Evolutionary conservation across 1,140 invertebrate species (phyloP).

Genomic region (Aphelinus certus): DNA sequence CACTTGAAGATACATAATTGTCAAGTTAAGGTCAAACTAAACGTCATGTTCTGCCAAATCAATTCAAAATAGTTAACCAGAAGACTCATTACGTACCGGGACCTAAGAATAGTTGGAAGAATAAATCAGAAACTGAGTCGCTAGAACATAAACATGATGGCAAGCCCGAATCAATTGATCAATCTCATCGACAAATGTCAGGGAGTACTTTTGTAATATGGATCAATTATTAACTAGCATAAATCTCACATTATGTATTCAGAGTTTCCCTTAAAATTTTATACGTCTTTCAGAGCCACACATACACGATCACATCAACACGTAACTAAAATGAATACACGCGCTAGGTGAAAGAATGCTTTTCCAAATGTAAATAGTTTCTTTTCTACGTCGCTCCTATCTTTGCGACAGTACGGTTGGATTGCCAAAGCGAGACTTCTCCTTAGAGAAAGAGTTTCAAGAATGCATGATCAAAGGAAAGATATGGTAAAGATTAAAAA

Average conservation of each 20-base stretch:
- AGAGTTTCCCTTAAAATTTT: slow-evolving; percentile 30
- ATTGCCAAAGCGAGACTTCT: slow-evolving; percentile 34
- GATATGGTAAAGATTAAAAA: background rate
- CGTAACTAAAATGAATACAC: background rate
- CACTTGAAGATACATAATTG: background rate
- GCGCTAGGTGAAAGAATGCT: slow-evolving; percentile 28
- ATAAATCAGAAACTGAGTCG: too few relatives aligned
- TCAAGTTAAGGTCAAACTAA: slow-evolving; percentile 6
- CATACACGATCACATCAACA: slow-evolving; percentile 1
- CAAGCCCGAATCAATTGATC: slow-evolving; percentile 5
- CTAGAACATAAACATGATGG: background rate
- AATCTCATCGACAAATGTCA: slow-evolving; percentile 23
- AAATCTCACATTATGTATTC: slow-evolving; percentile 20
- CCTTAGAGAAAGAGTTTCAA: slow-evolving; percentile 10
- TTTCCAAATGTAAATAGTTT: slow-evolving; percentile 38
- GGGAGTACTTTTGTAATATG: slow-evolving; percentile 36
- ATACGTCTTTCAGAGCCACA: slow-evolving; percentile 16
- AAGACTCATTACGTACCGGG: slow-evolving; percentile 40
- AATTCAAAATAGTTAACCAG: slow-evolving; percentile 27
- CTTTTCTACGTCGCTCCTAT: slow-evolving; percentile 30
- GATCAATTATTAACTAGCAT: slow-evolving; percentile 25
- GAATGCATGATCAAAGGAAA: slow-evolving; percentile 1
- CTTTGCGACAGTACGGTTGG: slow-evolving; percentile 9
- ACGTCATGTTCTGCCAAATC: slow-evolving; percentile 31
- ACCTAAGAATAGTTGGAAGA: slow-evolving; percentile 33